Base-by-base conservation (phyloP, 2,888 invertebrate genomes). In the Hirtodrosophila confusa region DNA sequence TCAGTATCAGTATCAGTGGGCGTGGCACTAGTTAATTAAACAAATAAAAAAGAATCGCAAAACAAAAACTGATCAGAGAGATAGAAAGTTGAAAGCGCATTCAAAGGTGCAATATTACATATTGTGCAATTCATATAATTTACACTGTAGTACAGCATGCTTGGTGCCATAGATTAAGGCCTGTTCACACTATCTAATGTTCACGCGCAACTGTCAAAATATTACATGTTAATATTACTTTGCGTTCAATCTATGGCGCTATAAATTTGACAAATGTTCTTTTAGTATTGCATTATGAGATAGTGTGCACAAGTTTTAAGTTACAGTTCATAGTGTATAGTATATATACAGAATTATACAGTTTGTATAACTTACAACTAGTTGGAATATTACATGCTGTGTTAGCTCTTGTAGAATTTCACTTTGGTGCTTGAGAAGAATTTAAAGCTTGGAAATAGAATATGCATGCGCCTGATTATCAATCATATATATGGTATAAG, bases 391-490 rank as follows among this genome's bases (percentile, higher is more conserved):
- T 11, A 33, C 11, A 45, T 58, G 53, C 44, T 11, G 12, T 10
- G 11, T 36, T 77, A 82, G 27, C 76, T 73, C 69, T 90, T 89
- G 75, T 67, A 80, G 76, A 82, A 84, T 71, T 73, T 80, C 35
- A 91, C 86, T 84, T 86, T 86, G 67, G 76, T 77, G 45, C 69
- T 80, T 11, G 85, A 79, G 60, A 89, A 89, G 17, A 79, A 88
- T 66, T 79, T 82, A 57, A 74, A 80, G 69, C 85, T 86, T 69
- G 37, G 35, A 76, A 44, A 29, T 3, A 27, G 6, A 44, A 40
- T 29, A 51, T 24, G 23, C 11, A 43, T 43, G 41, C 17, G 9
- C 1, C 3, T 10, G 7, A 35, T 39, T 45, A 54, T n/a, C 10
- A 10, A 29, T 17, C 12, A 44, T 29, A 23, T 33, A 33, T 35